Base-by-base conservation (phyloP, 2,888 invertebrate species). In the Parnassius glacialis region DNA sequence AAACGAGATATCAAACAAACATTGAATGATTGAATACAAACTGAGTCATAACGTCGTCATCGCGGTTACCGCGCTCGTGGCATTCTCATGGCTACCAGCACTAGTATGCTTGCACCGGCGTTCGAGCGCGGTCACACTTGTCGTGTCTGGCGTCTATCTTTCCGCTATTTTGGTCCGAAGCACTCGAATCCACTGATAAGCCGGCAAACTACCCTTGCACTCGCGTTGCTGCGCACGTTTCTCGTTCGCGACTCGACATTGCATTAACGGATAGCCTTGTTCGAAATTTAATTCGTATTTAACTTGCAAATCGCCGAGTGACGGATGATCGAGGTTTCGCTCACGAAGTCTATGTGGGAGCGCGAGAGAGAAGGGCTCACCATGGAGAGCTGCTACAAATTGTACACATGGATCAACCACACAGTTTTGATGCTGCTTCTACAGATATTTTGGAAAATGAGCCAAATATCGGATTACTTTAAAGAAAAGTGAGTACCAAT, bases 371-470 rank as follows among this genome's bases (percentile, higher is more conserved):
- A 74, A 70, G 78, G 78, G 75, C 78, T 83, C 76, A 80, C 84
- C 68, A 90, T 90, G 90, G 89, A 90, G 71, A 87, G 84, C 73
- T 90, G 90, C 70, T 84, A 88, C 70, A 90, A 87, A 70, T 69
- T 91, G 57, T 91, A 87, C 80, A 87, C 89, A 69, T 90, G 90
- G 91, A 83, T 91, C 69, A 89, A 87, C 77, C 84, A 90, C 68
- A 87, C 89, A 12, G 69, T 90, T 69, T 75, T 91, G 70, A 90
- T 90, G 90, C 75, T 90, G 73, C 77, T 90, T 59, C 83, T 90
- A 66, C 90, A 91, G 76, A 89, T 90, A 72, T 85, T 91, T 74
- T 91, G 91, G 91, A 91, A 91, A 78, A 84, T 90, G 71, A 89
- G 84, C 78, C 91, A 91, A 75, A 84, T 91, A 75, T 85, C 89